Percentiles rank a stretch among this genome's conserved stretches.
These are phyloP conservation scores for Anarsia innoxiella DNA, from an alignment of 2,888 invertebrate species.

Conservation along the genomic window DNA sequence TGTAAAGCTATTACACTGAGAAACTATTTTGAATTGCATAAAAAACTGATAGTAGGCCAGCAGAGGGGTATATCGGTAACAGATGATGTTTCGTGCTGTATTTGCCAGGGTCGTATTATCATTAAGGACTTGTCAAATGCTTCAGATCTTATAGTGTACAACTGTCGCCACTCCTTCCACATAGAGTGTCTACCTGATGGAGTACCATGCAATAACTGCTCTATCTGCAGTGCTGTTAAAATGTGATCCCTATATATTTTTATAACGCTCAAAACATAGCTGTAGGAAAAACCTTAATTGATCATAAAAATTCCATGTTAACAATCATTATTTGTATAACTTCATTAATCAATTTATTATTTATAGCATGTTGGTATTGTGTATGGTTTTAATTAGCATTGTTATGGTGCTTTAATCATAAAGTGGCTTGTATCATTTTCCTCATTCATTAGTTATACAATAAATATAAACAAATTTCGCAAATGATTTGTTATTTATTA, in stretches of 20 bases:
- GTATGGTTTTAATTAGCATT: neutral
- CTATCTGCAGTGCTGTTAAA: conserved; percentile 60
- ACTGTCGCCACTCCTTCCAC: conserved; percentile 93
- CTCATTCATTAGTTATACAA: no score
- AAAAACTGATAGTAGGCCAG: conserved; percentile 85
- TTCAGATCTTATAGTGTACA: conserved; percentile 85
- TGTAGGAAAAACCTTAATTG: conserved; percentile 34
- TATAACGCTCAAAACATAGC: conserved; percentile 36
- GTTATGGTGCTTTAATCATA: conserved; percentile 26
- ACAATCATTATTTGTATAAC: neutral
- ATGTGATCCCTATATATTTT: conserved; percentile 45
- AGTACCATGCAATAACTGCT: conserved; percentile 42
- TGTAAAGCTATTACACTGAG: conserved; percentile 92
- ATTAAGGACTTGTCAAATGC: conserved; percentile 81
- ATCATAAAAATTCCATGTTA: conserved; percentile 26
- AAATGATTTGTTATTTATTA: no score
- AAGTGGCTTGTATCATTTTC: conserved; percentile 49
- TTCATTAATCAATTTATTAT: neutral
- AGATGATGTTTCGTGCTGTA: conserved; percentile 86
- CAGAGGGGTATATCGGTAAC: conserved; percentile 84
- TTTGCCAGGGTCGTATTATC: conserved; percentile 85
- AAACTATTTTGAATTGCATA: conserved; percentile 92
- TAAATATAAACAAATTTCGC: no score
- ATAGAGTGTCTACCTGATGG: conserved; percentile 83
- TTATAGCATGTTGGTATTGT: neutral